Evolutionary conservation across 1,140 invertebrate species (phyloP), one percentile per base, ranked within the genome.

Genomic region (Aphaenogaster floridana): DNA sequence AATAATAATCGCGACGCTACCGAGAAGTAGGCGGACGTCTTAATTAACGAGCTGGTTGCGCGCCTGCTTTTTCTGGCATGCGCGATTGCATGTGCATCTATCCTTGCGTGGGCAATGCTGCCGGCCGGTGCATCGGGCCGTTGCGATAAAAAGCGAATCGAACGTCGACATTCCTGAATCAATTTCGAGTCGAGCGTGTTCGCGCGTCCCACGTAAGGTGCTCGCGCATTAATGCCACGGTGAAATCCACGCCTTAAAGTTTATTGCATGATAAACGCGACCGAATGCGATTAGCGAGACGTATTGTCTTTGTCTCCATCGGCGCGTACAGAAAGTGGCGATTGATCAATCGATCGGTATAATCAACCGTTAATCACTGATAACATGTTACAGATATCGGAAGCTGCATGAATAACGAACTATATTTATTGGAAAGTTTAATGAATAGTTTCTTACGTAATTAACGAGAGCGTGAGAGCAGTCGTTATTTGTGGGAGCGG

Each of bases 111-210:
- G 88, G 72, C 78, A 85, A 48, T 48, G 39, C n/a, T 57, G 11
- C 36, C n/a, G 71, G 48, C 78, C 72, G 50, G 34, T 64, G 69
- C 74, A 68, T 68, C 52, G 77, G 79, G 7, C 48, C 11, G 11
- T 52, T 34, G 42, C 34, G 34, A 68, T 66, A 80, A 81, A 81
- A 81, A 89, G 77, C 57, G 63, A 89, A 83, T 89, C 76, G 78
- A 86, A 78, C 54, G 34, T 79, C 89, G 88, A 81, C 88, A 89
- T 90, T 89, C 88, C 76, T 90, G 88, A 90, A 90, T 90, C 88
- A 59, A 87, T 90, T 89, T 79, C 78, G 64, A 61, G 64, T 21
- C n/a, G 68, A 59, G 13, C 77, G 15, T 83, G 84, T 83, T 61
- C 39, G 57, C 52, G 48, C 87, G 69, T 76, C 83, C 83, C 50